These are phyloP conservation scores for Tautogolabrus adspersus DNA, from an alignment of 2,113 vertebrate genomes.

Conservation along the genomic window DNA sequence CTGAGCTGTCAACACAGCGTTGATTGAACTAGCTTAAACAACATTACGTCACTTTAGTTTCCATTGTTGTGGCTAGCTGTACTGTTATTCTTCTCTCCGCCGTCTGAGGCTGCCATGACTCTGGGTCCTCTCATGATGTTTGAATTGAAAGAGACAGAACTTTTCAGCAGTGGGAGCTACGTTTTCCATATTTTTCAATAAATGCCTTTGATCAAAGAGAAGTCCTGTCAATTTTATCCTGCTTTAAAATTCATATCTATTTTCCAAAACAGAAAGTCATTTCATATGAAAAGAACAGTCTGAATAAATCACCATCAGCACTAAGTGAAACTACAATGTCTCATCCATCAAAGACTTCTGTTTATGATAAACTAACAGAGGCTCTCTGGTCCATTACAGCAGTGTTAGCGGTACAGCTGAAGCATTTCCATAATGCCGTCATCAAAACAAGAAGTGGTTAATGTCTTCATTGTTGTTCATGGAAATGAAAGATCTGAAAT, in stretches of 20 bases:
- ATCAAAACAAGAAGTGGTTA: background rate
- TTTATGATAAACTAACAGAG: background rate
- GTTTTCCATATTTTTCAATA: constrained; percentile 29
- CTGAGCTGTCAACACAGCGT: background rate
- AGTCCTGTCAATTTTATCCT: constrained; percentile 10
- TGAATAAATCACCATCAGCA: constrained; percentile 20
- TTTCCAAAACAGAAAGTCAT: constrained; percentile 14
- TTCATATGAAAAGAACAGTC: background rate
- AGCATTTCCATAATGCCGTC: constrained; percentile 1
- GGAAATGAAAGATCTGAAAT: constrained; percentile 20
- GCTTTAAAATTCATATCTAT: background rate
- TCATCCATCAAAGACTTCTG: no score
- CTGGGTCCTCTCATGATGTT: background rate
- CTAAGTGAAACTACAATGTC: background rate
- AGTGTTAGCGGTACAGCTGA: background rate
- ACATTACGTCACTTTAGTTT: constrained; percentile 9
- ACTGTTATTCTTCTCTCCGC: constrained; percentile 19
- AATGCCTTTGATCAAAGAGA: constrained; percentile 35
- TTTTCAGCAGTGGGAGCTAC: background rate
- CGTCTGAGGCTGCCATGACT: background rate
- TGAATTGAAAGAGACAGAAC: background rate
- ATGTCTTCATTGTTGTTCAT: background rate
- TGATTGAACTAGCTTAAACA: background rate
- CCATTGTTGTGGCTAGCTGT: constrained; percentile 18
- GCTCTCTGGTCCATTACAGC: background rate